Percentiles rank a stretch among this genome's conserved stretches.
phyloP scores from a whole-genome alignment of 2,888 invertebrate genomes.

The Pyrrhopygopsis socrates region DNA sequence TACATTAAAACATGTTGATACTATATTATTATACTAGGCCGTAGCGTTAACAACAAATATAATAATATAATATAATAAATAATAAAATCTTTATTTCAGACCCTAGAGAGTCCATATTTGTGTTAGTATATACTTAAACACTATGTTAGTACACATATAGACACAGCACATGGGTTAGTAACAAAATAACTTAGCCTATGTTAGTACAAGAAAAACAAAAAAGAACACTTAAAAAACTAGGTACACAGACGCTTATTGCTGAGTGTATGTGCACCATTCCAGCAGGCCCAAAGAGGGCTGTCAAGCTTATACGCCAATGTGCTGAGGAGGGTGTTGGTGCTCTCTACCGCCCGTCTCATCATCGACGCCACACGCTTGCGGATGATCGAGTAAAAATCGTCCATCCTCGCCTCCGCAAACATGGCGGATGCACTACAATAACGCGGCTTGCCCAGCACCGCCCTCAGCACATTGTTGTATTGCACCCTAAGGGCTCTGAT shows the following conservation, averaged over 20 bases:
- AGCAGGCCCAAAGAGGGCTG: too few relatives aligned
- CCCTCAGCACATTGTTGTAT: too few relatives aligned
- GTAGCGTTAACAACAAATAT: too few relatives aligned
- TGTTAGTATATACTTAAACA: too few relatives aligned
- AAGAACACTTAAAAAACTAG: not conserved
- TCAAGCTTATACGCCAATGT: constrained; percentile 30
- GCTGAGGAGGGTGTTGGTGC: constrained; percentile 17
- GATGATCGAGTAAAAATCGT: constrained; percentile 12
- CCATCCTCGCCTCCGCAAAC: not conserved
- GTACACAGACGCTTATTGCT: not conserved
- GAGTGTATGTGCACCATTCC: too few relatives aligned
- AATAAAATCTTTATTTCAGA: constrained; percentile 20
- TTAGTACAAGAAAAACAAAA: not conserved
- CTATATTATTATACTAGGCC: too few relatives aligned
- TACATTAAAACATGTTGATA: too few relatives aligned
- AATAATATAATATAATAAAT: too few relatives aligned
- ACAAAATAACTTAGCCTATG: constrained; percentile 4
- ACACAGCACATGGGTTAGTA: too few relatives aligned
- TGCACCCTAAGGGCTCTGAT: constrained; percentile 6
- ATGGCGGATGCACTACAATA: too few relatives aligned
- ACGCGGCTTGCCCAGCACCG: not conserved
- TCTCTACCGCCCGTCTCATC: constrained; percentile 3
- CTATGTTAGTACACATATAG: too few relatives aligned
- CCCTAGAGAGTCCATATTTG: too few relatives aligned
- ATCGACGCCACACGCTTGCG: constrained; percentile 1